phyloP scores from a whole-genome alignment of 2,888 invertebrate genomes.

The Prosapia bicincta region DNA sequence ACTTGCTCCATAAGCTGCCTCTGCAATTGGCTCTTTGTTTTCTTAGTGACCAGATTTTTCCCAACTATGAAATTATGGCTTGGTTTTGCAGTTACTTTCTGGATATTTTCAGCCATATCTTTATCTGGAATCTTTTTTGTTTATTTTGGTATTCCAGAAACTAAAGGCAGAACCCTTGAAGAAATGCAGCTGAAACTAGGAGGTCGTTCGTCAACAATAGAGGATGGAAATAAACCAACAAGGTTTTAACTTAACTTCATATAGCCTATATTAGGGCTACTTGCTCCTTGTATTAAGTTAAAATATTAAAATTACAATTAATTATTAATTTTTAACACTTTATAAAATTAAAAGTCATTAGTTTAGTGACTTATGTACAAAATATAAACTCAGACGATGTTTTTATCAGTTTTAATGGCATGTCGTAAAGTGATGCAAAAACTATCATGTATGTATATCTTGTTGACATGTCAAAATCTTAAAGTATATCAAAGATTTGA shows the following conservation, averaged over 20 bases:
- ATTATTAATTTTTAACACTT: too few species aligned
- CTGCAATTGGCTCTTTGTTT: conserved; percentile 78
- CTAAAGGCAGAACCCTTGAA: conserved; percentile 52
- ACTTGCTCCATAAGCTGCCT: conserved; percentile 76
- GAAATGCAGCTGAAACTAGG: conserved; percentile 46
- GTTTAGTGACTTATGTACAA: too few species aligned
- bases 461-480: too few species aligned
- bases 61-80: conserved; percentile 55
- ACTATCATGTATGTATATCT: too few species aligned
- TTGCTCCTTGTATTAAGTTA: too few species aligned
- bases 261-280: not conserved
- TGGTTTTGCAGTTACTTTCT: conserved; percentile 52
- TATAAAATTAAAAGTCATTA: too few species aligned
- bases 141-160: conserved; percentile 58
- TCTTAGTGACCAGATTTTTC: conserved; percentile 66
- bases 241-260: not conserved
- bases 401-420: too few species aligned
- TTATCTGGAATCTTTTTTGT: conserved; percentile 63
- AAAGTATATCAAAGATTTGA: too few species aligned
- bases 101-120: conserved; percentile 68
- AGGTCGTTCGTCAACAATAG: not conserved
- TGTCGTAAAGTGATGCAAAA: too few species aligned
- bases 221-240: not conserved
- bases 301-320: too few species aligned
- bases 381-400: too few species aligned